Base-by-base conservation (phyloP, 1,140 invertebrate species). In the Philopotamus ludificatus region DNA sequence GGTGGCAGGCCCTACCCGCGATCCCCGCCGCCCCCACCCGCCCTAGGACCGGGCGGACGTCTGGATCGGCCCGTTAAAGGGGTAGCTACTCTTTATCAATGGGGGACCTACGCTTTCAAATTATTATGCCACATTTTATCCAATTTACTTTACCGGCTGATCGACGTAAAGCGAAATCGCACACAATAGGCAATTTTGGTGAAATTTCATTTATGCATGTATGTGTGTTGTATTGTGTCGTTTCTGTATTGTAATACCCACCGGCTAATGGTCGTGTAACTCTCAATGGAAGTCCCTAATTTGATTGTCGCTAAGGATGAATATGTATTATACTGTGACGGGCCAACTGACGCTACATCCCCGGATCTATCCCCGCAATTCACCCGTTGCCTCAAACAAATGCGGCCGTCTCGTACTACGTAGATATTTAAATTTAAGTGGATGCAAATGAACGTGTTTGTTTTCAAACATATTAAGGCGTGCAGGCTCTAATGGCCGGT, bases 391-490 rank as follows among this genome's bases (percentile, higher is more conserved):
- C 12, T 3, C 44, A 7, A 42, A 41, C n/a, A 15, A 16, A 28
- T 44, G 25, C 28, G 39, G 16, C 16, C 39, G n/a, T 41, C 16
- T 18, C 41, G 22, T 59, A 28, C 39, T 9, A 2, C 16, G 2
- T n/a, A 49, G 67, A 69, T 65, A 63, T 69, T 69, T 66, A 69
- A 69, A 69, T 64, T 63, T 53, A 58, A 65, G 67, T 65, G 63
- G 58, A 69, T 69, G 67, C 67, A 69, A 69, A 69, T 69, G 63
- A 69, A 65, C 53, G 59, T 65, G 63, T 69, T 69, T 69, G 67
- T 69, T 65, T 62, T 60, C 63, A 69, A 68, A 65, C 67, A 69
- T 65, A 69, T 69, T 69, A 69, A 61, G 63, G 67, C 34, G 47
- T 58, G 59, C 57, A 60, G 44, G 67, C 58, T 63, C 59, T 65